A percentile compares a stretch with the other conserved stretches of the same genome.
phyloP scores from a whole-genome alignment of 2,888 invertebrate species.

The Oligia fasciuncula region DNA sequence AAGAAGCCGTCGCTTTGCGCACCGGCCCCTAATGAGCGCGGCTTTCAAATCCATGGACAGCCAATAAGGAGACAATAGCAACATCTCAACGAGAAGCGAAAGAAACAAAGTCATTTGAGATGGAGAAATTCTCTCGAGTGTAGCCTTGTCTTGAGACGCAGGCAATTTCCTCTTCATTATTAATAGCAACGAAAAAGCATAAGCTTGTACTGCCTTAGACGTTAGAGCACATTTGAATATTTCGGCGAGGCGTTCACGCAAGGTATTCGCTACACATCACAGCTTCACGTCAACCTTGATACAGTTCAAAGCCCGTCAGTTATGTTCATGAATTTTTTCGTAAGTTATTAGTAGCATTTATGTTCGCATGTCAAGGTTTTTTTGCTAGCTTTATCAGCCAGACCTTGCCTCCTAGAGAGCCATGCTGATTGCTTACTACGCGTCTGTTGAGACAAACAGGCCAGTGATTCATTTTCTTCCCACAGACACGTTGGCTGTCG shows the following conservation, averaged over 20 bases:
- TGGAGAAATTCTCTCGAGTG: slow-evolving; percentile 28
- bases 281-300: slow-evolving; percentile 76
- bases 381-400: slow-evolving; percentile 71
- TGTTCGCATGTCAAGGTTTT: slow-evolving; percentile 77
- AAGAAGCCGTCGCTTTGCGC: slow-evolving; percentile 45
- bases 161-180: slow-evolving; percentile 19
- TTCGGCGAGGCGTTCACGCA: slow-evolving; percentile 23
- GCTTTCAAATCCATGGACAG: slow-evolving; percentile 44
- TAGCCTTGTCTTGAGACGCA: slow-evolving; percentile 1
- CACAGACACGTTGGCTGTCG: slow-evolving; percentile 65
- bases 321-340: slow-evolving; percentile 73
- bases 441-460: slow-evolving; percentile 58
- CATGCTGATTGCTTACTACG: slow-evolving; percentile 61
- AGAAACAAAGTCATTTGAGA: slow-evolving; percentile 36
- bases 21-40: slow-evolving; percentile 56
- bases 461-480: slow-evolving; percentile 71
- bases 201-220: background rate
- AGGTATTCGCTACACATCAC: slow-evolving; percentile 51
- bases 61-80: slow-evolving; percentile 40
- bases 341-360: slow-evolving; percentile 73
- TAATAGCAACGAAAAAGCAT: slow-evolving; percentile 12
- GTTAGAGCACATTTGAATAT: slow-evolving; percentile 33
- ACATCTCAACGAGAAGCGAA: slow-evolving; percentile 27
- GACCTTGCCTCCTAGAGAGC: slow-evolving; percentile 60
- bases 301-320: slow-evolving; percentile 81